Conservation (phyloP, 2,113 vertebrate species). For the Gopherus flavomarginatus region DNA sequence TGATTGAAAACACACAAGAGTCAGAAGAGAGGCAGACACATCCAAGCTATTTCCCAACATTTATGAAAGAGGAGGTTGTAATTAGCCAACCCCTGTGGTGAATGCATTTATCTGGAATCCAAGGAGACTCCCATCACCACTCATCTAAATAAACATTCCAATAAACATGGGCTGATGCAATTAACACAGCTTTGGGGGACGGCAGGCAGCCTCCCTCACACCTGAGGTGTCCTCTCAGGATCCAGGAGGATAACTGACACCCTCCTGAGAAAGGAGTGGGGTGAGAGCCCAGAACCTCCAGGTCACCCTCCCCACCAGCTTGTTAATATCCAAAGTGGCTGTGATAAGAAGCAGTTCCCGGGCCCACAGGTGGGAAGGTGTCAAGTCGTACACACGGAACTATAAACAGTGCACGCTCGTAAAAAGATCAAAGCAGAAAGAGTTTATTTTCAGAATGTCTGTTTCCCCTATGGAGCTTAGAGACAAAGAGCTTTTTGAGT, state of each 20-base stretch:
- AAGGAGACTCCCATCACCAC: not conserved
- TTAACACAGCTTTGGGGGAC: constrained; percentile 37
- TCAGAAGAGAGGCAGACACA: not conserved
- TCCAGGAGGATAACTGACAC: not conserved
- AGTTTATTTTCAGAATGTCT: constrained; percentile 76
- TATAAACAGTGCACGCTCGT: constrained; percentile 81
- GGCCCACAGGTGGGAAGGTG: constrained; percentile 78
- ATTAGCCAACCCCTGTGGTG: constrained; percentile 24
- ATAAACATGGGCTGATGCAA: constrained; percentile 64
- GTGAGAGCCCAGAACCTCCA: not conserved
- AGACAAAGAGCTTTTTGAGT: constrained; percentile 66
- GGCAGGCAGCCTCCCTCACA: constrained; percentile 1
- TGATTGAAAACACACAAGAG: not conserved
- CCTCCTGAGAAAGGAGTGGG: not conserved
- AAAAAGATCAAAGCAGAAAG: constrained; percentile 82
- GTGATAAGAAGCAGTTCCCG: constrained; percentile 82
- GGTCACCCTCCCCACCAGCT: constrained; percentile 54
- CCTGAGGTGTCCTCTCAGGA: not conserved
- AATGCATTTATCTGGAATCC: not conserved
- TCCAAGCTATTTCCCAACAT: not conserved
- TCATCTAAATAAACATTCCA: constrained; percentile 59
- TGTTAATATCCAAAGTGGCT: constrained; percentile 79
- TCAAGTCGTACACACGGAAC: constrained; percentile 74
- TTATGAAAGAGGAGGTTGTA: not conserved
- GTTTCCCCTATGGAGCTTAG: constrained; percentile 71